Conservation (phyloP, 2,113 vertebrate genomes). For the Cavia aperea region DNA sequence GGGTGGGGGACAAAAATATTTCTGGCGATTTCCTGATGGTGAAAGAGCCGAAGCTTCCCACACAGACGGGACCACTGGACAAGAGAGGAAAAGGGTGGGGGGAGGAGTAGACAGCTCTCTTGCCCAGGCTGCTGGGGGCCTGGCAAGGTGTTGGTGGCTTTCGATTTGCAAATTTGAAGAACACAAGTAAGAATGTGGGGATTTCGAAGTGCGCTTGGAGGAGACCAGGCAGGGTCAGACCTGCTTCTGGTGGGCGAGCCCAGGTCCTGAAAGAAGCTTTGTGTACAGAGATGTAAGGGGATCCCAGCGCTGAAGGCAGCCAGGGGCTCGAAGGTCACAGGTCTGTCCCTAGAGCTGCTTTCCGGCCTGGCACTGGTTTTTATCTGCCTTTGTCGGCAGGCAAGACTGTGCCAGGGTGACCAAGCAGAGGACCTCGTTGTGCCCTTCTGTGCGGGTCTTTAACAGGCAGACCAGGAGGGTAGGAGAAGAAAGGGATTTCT, state of each 20-base stretch:
- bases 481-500: conserved; percentile 65
- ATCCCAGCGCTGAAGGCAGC: conserved; percentile 74
- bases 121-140: conserved; percentile 51
- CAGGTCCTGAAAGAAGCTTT: conserved; percentile 83
- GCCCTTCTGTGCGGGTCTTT: conserved; percentile 63
- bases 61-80: neutral
- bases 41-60: conserved; percentile 45
- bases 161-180: conserved; percentile 66
- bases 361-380: conserved; percentile 74
- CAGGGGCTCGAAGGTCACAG: conserved; percentile 74
- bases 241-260: conserved; percentile 79
- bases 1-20: conserved; percentile 23
- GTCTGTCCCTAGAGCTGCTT: conserved; percentile 76
- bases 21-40: neutral
- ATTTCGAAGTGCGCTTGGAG: conserved; percentile 77
- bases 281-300: conserved; percentile 78
- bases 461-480: conserved; percentile 47
- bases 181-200: conserved; percentile 68
- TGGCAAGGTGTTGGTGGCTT: conserved; percentile 20
- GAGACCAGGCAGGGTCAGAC: conserved; percentile 73
- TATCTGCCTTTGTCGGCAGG: conserved; percentile 73
- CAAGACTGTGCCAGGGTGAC: conserved; percentile 62
- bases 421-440: conserved; percentile 75
- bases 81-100: too few species aligned
- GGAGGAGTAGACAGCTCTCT: neutral